Evolutionary conservation across 2,888 invertebrate genomes (phyloP).

Genomic region (Mycalesis mineus): DNA sequence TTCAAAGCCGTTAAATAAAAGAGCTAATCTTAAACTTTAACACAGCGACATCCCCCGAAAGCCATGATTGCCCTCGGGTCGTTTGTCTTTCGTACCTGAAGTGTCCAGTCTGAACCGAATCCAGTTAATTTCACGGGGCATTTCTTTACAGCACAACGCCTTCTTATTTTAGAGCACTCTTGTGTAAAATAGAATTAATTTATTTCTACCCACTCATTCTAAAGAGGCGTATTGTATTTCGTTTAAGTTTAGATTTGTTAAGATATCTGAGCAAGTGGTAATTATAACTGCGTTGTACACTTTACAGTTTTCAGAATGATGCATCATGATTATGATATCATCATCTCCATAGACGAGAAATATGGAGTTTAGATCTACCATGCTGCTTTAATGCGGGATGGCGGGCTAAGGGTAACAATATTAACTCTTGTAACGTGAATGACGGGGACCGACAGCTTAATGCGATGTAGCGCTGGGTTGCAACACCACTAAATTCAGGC

Average conservation of each 20-base stretch:
- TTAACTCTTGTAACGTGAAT: no score
- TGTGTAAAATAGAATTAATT: constrained; percentile 66
- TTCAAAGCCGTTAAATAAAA: neutral
- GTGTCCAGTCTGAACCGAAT: constrained; percentile 65
- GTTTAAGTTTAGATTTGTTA: neutral
- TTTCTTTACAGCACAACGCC: constrained; percentile 60
- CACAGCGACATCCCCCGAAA: neutral
- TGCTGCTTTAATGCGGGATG: no score
- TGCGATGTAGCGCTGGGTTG: no score
- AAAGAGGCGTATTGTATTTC: neutral
- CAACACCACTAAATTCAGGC: no score
- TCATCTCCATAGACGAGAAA: no score
- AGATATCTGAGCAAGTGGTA: no score
- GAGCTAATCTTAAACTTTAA: neutral
- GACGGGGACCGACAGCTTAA: no score
- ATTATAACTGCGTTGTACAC: no score
- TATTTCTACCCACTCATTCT: constrained; percentile 38
- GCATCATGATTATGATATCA: no score
- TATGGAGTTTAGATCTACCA: no score
- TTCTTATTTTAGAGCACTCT: constrained; percentile 59
- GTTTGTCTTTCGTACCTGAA: constrained; percentile 66
- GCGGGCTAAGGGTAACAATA: no score
- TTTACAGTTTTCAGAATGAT: no score
- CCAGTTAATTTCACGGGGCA: constrained; percentile 74
- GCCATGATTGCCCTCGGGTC: constrained; percentile 36